Conservation (phyloP, 2,797 vertebrate genomes). For the Malurus leucopterus region DNA sequence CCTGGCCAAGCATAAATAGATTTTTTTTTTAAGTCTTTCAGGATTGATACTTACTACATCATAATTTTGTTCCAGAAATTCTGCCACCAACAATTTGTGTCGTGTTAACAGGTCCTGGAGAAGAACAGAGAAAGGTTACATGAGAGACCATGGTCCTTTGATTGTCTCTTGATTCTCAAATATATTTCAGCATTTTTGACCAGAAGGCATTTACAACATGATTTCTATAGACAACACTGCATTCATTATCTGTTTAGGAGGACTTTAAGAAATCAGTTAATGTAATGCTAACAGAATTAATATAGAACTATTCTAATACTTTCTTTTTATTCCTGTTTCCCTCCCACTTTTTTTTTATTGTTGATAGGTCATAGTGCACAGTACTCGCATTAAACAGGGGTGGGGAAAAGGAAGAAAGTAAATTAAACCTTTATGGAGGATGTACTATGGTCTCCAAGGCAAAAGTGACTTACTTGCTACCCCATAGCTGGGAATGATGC, state of each 20-base stretch:
- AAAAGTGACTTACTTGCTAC: background rate
- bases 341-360: background rate
- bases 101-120: conserved; percentile 90
- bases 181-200: background rate
- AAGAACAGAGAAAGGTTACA: conserved; percentile 18
- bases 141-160: background rate
- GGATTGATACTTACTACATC: conserved; percentile 83
- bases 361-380: background rate
- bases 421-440: background rate
- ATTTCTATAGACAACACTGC: background rate
- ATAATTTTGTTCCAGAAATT: conserved; percentile 94
- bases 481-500: background rate
- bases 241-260: background rate
- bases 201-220: background rate
- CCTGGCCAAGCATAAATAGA: background rate
- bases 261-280: background rate
- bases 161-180: background rate
- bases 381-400: background rate
- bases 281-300: background rate
- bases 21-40: background rate
- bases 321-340: background rate
- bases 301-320: background rate
- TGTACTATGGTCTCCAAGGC: background rate
- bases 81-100: conserved; percentile 91
- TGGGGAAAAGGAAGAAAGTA: background rate